Conservation (phyloP, 2,113 vertebrate genomes). For the Brachyistius frenatus region DNA sequence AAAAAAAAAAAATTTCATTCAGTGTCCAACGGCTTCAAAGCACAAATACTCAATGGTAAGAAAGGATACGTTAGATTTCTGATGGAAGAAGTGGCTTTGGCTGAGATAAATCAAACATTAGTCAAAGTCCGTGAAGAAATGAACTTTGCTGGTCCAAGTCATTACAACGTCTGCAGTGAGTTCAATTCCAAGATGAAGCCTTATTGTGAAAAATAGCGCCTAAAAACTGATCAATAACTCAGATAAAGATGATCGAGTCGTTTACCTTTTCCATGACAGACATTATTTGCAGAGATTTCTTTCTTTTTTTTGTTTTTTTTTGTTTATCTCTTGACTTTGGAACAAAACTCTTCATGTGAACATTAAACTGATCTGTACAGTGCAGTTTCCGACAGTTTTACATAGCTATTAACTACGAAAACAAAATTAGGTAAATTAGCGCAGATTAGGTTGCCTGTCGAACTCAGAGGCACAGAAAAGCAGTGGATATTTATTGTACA, state of each 20-base stretch:
- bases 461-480: not conserved
- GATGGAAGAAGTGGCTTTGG: conserved; percentile 68
- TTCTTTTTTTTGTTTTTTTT: not conserved
- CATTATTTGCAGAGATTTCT: not conserved
- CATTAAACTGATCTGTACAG: not conserved
- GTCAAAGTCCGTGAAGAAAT: conserved; percentile 51
- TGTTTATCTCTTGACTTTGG: conserved; percentile 10
- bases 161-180: not conserved
- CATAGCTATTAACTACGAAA: no score
- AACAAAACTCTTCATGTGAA: conserved; percentile 19
- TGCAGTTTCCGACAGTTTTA: not conserved
- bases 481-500: conserved; percentile 8
- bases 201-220: not conserved
- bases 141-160: conserved; percentile 26
- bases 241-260: not conserved
- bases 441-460: not conserved
- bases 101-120: conserved; percentile 50
- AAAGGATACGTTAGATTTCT: conserved; percentile 39
- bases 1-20: conserved; percentile 55
- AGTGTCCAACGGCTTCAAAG: conserved; percentile 32
- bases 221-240: conserved; percentile 15
- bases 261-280: not conserved
- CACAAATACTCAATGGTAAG: conserved; percentile 36
- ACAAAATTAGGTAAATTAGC: not conserved
- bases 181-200: conserved; percentile 1